Evolutionary conservation across 2,113 vertebrate genomes (phyloP), one percentile per base, ranked within the genome.

Genomic region (Shinisaurus crocodilurus): DNA sequence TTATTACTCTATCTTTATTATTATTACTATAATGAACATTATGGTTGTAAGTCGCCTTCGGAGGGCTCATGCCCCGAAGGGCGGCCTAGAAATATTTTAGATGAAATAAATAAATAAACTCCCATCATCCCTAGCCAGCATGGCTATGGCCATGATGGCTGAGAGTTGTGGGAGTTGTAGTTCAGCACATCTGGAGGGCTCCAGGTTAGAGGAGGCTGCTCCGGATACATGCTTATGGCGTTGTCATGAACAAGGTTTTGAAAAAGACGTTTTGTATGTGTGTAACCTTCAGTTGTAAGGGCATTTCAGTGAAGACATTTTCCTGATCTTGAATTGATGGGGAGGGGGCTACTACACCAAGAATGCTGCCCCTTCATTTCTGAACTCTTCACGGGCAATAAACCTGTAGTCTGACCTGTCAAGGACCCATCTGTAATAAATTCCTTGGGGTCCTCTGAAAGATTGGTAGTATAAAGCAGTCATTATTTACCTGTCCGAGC

Each of bases 201-300:
- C 60, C 60, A 63, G 5, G 60, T 63, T 63, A 12, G 20, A 18
- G 60, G 20, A 63, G 20, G 20, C 60, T 63, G 60, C n/a, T 40
- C 77, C 75, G 40, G 60, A 86, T 86, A 90, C 4, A 77, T 86
- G 88, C 88, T 93, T 87, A 93, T 86, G 83, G 69, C 3, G 25
- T 16, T 69, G 37, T 40, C 20, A 48, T 6, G 65, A 85, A 40
- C 29, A 23, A 85, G 12, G 34, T 15, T 80, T 80, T 67, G 40
- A 69, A 80, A 88, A 88, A 40, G 8, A 6, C 6, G 6, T 80
- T n/a, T 9, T n/a, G 7, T 69, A 48, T 18, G 29, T 72, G 32
- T 70, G 89, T 63, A n/a, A 15, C 57, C 87, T 87, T 90, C 79
- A 83, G 77, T 60, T 40, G 63, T 84, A 32, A 32, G 45, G 89